Evolutionary conservation across 2,113 vertebrate genomes (phyloP), one percentile per base, ranked within the genome.

Genomic region (Numida meleagris): DNA sequence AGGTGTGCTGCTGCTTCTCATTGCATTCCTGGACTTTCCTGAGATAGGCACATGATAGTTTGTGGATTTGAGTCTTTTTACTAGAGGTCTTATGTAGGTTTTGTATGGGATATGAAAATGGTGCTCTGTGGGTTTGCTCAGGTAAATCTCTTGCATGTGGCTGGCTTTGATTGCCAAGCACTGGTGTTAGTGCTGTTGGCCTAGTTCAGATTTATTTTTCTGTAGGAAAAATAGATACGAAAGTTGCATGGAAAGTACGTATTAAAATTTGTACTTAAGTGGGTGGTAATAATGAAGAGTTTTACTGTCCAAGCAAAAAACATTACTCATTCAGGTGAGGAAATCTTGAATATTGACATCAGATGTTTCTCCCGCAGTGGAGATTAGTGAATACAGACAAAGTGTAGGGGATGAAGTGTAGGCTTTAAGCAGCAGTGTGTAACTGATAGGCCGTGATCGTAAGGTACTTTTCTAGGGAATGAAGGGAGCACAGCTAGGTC

Each of bases 131-230:
- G 31, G 25, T 88, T 72, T 62, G 31, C 48, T 80, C 42, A 50
- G 29, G 34, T 31, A 66, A 40, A 10, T 42, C 25, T 50, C 19
- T 34, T 10, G 25, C 7, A 7, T 1, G 8, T 73, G 25, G 6
- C 25, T 74, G 40, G 46, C 42, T 62, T 87, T 33, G 36, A 46
- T n/a, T 53, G 62, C 48, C 58, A 48, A 63, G 23, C 68, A 27
- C 27, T 0, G 1, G 6, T 50, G 55, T 57, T 63, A 36, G 18
- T 83, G 46, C 34, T 1, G 1, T 67, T 73, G 46, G 31, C 25
- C 31, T 42, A 14, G 11, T 55, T 84, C 61, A 51, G 27, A 10
- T 33, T 79, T 62, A 17, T 17, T 70, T 62, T 75, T 70, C 55
- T 68, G 2, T 25, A 42, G 33, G 18, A 50, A 16, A 55, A 48